Base-by-base conservation (phyloP, 2,888 invertebrate species). In the Phortica okadai region DNA sequence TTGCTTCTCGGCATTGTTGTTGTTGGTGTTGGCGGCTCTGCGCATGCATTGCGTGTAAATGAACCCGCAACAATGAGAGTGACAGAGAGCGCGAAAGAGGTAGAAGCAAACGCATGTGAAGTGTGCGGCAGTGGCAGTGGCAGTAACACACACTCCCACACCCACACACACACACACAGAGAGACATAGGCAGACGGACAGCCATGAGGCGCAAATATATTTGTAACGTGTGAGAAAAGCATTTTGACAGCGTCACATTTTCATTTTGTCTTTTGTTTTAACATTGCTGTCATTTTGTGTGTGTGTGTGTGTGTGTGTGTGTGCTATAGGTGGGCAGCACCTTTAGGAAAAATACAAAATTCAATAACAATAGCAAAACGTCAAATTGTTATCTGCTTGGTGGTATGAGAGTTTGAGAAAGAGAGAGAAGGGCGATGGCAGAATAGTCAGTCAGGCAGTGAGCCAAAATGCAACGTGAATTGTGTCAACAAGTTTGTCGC, bases 31-130 rank as follows among this genome's bases (percentile, higher is more conserved):
- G 78, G 73, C 76, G 54, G 69, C 14, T 58, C 56, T 74, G 76
- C 70, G 25, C 77, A 62, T 78, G 69, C 74, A 79, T 85, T 83
- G 87, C 86, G 86, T 86, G 87, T 86, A 86, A 86, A 86, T 86
- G 86, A 86, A 86, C 87, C 84, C 73, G 78, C 76, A 75, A 62
- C 69, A 75, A 45, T 8, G n/a, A 10, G 44, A 8, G 72, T 64
- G 41, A 66, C 66, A 5, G 16, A 70, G 11, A 45, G 45, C 45
- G 45, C 0, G 45, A 45, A 45, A 45, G 45, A 6, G 45, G 6
- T 1, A 21, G 21, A 21, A 21, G 1, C 21, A 21, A 21, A 21
- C 21, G 21, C 21, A 21, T 21, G 21, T 21, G 54, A 54, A n/a
- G n/a, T n/a, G n/a, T n/a, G n/a, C n/a, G n/a, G n/a, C n/a, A 16